phyloP scores from a whole-genome alignment of 2,113 vertebrate species.

The Otocyon megalotis region DNA sequence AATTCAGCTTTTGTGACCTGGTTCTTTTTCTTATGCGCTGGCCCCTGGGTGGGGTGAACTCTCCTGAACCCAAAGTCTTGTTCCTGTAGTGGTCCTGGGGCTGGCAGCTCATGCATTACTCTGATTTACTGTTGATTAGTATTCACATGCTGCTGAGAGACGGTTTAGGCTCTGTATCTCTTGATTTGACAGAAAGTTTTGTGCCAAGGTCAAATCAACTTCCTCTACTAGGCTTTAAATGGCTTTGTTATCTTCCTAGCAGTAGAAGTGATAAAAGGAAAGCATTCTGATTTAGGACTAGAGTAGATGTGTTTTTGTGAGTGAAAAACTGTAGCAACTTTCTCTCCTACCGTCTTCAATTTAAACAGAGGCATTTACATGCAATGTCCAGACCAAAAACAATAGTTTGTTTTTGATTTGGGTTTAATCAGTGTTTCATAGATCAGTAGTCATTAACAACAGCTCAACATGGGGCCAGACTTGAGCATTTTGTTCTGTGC shows the following conservation, averaged over 20 bases:
- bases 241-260: conserved; percentile 18
- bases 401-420: background rate
- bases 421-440: background rate
- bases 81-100: background rate
- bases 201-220: conserved; percentile 35
- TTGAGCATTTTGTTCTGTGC: background rate
- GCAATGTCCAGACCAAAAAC: background rate
- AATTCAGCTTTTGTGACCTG: background rate
- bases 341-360: background rate
- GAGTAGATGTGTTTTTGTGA: background rate
- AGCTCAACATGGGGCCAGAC: background rate
- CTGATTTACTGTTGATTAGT: background rate
- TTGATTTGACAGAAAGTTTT: background rate
- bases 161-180: background rate
- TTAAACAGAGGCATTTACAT: background rate
- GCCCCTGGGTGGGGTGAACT: background rate
- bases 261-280: background rate
- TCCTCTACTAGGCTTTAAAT: background rate
- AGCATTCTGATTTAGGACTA: background rate
- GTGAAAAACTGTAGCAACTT: background rate
- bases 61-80: background rate
- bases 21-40: background rate
- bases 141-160: background rate
- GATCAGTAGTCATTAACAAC: background rate
- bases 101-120: background rate